Evolutionary conservation across 2,113 vertebrate species (phyloP).

Genomic region (Falco punctatus): DNA sequence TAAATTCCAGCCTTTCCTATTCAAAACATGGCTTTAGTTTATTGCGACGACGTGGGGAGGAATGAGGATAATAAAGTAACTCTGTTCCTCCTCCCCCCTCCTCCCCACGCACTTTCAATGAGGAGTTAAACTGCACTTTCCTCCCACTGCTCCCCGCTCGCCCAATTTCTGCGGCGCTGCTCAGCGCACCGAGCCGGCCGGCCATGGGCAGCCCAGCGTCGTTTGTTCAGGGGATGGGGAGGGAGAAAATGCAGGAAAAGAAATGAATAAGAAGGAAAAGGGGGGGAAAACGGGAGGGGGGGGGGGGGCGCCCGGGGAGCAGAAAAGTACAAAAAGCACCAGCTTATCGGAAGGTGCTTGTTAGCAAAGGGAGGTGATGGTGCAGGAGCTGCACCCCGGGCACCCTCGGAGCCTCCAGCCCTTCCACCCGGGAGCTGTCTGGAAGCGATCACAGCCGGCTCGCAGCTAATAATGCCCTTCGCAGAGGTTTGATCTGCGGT

Average conservation of each 20-base stretch:
- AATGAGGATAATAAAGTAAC: constrained; percentile 39
- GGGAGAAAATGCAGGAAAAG: background rate
- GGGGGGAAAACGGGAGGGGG: rapidly evolving
- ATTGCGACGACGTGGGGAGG: background rate
- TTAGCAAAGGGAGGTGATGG: background rate
- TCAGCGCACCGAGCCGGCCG: background rate
- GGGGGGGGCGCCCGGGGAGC: no score
- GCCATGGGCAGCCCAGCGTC: background rate
- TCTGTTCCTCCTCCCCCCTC: constrained; percentile 42
- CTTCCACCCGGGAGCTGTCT: constrained; percentile 28
- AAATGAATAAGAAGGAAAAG: background rate
- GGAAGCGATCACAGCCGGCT: constrained; percentile 13
- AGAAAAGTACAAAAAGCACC: background rate
- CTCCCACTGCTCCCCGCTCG: background rate
- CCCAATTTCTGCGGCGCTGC: background rate
- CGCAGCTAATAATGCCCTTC: constrained; percentile 49
- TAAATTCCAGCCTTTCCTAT: constrained; percentile 29
- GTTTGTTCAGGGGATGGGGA: background rate
- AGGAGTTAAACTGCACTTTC: background rate
- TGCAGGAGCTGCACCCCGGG: background rate
- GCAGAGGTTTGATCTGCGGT: constrained; percentile 61
- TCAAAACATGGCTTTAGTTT: constrained; percentile 14
- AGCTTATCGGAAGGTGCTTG: background rate
- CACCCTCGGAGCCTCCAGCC: background rate
- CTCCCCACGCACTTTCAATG: background rate